Conservation (phyloP, 2,113 vertebrate genomes). For the Oreocharis arfaki region DNA sequence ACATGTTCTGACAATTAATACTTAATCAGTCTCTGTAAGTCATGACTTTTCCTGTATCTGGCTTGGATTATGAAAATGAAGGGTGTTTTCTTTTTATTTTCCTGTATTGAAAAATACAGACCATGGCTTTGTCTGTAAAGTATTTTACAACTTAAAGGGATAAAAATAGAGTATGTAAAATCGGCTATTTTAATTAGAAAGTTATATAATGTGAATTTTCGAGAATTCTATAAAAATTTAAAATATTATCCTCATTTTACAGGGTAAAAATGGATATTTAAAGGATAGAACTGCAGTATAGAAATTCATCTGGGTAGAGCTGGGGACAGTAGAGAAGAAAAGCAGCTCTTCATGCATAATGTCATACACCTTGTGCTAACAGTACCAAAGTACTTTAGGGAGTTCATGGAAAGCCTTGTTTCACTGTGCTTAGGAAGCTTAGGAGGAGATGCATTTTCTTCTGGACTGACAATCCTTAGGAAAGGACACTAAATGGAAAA, state of each 20-base stretch:
- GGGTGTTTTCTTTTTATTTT: not conserved
- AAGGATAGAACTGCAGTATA: not conserved
- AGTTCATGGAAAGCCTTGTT: not conserved
- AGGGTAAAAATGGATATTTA: not conserved
- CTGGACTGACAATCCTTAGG: not conserved
- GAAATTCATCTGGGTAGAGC: not conserved
- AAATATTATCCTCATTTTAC: not conserved
- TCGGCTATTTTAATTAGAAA: not conserved
- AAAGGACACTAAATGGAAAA: not conserved
- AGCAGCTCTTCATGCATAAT: not conserved
- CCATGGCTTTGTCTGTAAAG: not conserved
- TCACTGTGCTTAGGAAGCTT: not conserved
- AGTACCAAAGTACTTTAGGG: not conserved
- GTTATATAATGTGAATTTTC: not conserved
- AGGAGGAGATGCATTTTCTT: not conserved
- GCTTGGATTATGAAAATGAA: not conserved
- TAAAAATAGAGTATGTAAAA: not conserved
- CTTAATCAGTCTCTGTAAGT: not conserved
- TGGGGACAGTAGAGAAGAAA: not conserved
- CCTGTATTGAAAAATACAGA: not conserved
- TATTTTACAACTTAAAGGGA: not conserved
- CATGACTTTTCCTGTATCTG: not conserved
- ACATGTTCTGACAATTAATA: not conserved
- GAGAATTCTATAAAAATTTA: not conserved
- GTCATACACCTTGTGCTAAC: not conserved